A percentile compares a stretch with the other conserved stretches of the same genome.
These are phyloP conservation scores for Lepisosteus osseus DNA, from an alignment of 2,113 vertebrate genomes.

Conservation along the genomic window DNA sequence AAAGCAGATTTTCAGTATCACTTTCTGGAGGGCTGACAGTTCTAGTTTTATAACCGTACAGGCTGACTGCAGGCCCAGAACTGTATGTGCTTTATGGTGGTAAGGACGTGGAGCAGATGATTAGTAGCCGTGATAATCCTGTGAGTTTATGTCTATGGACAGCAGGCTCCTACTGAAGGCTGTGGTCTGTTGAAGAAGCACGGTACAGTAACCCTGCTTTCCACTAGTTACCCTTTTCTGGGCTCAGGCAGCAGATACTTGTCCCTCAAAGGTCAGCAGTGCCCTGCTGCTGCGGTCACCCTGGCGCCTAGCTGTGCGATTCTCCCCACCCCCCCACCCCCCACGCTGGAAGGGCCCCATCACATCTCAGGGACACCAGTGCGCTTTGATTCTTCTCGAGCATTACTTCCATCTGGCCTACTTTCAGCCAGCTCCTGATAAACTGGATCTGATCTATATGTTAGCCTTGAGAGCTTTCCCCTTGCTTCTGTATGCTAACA, in stretches of 20 bases:
- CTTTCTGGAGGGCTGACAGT: too few relatives aligned
- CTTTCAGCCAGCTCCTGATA: slow-evolving; percentile 51
- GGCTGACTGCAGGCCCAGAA: too few relatives aligned
- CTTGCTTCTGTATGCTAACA: not conserved
- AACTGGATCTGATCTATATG: slow-evolving; percentile 48
- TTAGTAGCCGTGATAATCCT: too few relatives aligned
- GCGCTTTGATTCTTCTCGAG: slow-evolving; percentile 32
- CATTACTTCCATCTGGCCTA: slow-evolving; percentile 71
- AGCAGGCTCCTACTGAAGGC: too few relatives aligned
- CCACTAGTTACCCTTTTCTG: too few relatives aligned
- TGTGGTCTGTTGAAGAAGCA: too few relatives aligned
- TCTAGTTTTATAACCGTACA: too few relatives aligned
- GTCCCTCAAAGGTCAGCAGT: slow-evolving; percentile 45
- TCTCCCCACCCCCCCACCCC: slow-evolving; percentile 46
- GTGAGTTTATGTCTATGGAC: too few relatives aligned
- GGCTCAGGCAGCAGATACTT: slow-evolving; percentile 20
- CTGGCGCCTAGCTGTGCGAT: slow-evolving; percentile 15
- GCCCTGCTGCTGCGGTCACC: slow-evolving; percentile 19
- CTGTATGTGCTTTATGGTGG: too few relatives aligned
- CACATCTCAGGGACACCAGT: slow-evolving; percentile 43
- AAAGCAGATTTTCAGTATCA: too few relatives aligned
- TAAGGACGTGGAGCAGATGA: too few relatives aligned
- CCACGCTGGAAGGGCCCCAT: slow-evolving; percentile 47
- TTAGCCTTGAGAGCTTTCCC: slow-evolving; percentile 37
- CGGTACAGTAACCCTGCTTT: too few relatives aligned